Percentiles rank a stretch among this genome's conserved stretches.
phyloP scores from a whole-genome alignment of 2,888 invertebrate genomes.

The Strigamia transsilvanica region DNA sequence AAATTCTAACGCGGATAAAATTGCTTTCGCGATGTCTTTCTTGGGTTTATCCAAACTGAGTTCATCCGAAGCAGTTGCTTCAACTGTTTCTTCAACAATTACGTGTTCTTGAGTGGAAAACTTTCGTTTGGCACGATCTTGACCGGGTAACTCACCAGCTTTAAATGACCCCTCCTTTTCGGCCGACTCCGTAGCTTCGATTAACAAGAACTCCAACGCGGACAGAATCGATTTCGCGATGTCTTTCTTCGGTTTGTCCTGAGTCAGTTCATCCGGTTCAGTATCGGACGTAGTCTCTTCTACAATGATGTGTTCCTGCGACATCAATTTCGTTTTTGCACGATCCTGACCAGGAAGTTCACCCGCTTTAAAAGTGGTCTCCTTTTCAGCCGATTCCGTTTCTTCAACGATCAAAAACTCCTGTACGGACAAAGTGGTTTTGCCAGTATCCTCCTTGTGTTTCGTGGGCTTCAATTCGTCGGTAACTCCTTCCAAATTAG shows the following conservation, averaged over 20 bases:
- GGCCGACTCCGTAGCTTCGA: slow-evolving; percentile 53
- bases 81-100: slow-evolving; percentile 53
- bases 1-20: slow-evolving; percentile 57
- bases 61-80: slow-evolving; percentile 43
- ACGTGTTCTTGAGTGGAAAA: slow-evolving; percentile 57
- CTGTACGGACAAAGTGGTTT: slow-evolving; percentile 33
- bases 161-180: slow-evolving; percentile 53
- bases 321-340: slow-evolving; percentile 52
- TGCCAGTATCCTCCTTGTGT: slow-evolving; percentile 35
- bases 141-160: slow-evolving; percentile 56
- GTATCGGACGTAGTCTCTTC: slow-evolving; percentile 40
- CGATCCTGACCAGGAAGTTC: slow-evolving; percentile 52
- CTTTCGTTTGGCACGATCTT: slow-evolving; percentile 57
- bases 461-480: slow-evolving; percentile 50
- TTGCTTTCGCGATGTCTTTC: slow-evolving; percentile 57
- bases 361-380: slow-evolving; percentile 50
- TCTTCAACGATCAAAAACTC: slow-evolving; percentile 54
- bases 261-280: slow-evolving; percentile 37
- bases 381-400: slow-evolving; percentile 54
- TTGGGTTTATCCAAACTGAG: slow-evolving; percentile 54
- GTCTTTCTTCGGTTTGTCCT: slow-evolving; percentile 50
- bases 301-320: slow-evolving; percentile 52
- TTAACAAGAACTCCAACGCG: slow-evolving; percentile 49
- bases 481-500: slow-evolving; percentile 45
- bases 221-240: slow-evolving; percentile 56